Evolutionary conservation across 1,140 invertebrate species (phyloP), one percentile per base, ranked within the genome.

Genomic region (Globodera rostochiensis): DNA sequence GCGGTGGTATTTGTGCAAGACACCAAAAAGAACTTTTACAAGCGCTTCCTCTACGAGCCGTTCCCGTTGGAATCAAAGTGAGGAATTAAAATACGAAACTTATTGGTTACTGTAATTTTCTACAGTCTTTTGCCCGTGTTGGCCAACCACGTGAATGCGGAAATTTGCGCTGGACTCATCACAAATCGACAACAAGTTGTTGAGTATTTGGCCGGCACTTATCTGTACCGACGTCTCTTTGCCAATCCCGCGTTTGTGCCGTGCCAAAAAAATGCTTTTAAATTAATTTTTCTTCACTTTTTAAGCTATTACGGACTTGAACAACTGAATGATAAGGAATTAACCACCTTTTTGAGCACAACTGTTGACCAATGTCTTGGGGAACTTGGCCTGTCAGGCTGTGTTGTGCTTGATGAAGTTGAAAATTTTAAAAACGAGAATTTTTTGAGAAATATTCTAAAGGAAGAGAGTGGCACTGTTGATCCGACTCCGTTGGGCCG

Each of bases 151-250:
- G 92, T 99, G 71, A 99, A 99, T 91, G 98, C 98, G 3, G 98
- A 99, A 92, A 94, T 98, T 71, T 93, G 93, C 15, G 94, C 95
- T n/a, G 95, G 95, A 82, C 98, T 96, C 0, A 95, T 99, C 49
- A 93, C 93, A 83, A 94, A 93, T 0, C 97, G 96, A 90, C 95
- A 98, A 90, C 95, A 97, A 82, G 94, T 96, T 21, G 91, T 99
- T 71, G 96, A 99, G 90, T 99, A 99, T 91, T 92, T 99, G 49
- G 97, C 97, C 0, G 98, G 96, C 95, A 99, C 98, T 0, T 99
- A 98, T 89, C 97, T 98, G 91, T 99, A 98, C 91, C 91, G 96
- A 83, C 92, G 97, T 81, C 91, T 98, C 5, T 91, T 98, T 36
- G 94, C 95, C 87, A 99, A 99, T 92, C 98, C 98, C 1, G 90